Base-by-base conservation (phyloP, 2,797 vertebrate species). In the Orestias chungarensis region DNA sequence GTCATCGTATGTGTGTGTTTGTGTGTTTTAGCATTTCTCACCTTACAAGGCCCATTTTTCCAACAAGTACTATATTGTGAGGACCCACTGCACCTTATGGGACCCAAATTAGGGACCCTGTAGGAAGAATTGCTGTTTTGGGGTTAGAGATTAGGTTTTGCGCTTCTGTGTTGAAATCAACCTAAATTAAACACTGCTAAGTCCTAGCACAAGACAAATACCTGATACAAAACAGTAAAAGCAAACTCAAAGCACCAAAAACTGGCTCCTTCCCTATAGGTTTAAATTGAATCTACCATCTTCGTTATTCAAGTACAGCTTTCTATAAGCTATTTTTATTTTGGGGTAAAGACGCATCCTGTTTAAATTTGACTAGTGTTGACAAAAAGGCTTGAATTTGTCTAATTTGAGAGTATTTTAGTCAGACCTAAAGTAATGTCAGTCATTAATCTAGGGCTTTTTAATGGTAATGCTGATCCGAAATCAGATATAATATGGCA, bases 221-320 rank as follows among this genome's bases (percentile, higher is more conserved):
- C 38, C 38, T 61, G 33, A 86, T 82, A 86, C 27, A 7, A 49
- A 74, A 73, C 74, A 27, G 46, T 66, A 54, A 79, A 82, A 70
- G 35, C 64, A 33, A n/a, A 23, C 55, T 73, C 73, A 74, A 67
- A 64, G 70, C 4, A 42, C 70, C 47, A 79, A 78, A 68, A 80
- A 61, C n/a, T 14, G 4, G 46, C 77, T 10, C 33, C n/a, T 61
- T n/a, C 18, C 18, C 10, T 10, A 17, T 35, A 18, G 2, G 9
- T 59, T 17, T 52, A 43, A 12, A 43, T 49, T 6, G 46, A 47
- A 47, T 47, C 46, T 20, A 47, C 18, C 18, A 2, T 4, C 46
- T 50, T 50, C 23, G 7, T 23, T 50, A 7, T 50, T n/a, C 23
- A 4, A 42, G 40, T 18, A 18, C 15, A 44, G 29, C 35, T n/a